Base-by-base conservation (phyloP, 1,140 invertebrate species). In the Brachystomella parvula region DNA sequence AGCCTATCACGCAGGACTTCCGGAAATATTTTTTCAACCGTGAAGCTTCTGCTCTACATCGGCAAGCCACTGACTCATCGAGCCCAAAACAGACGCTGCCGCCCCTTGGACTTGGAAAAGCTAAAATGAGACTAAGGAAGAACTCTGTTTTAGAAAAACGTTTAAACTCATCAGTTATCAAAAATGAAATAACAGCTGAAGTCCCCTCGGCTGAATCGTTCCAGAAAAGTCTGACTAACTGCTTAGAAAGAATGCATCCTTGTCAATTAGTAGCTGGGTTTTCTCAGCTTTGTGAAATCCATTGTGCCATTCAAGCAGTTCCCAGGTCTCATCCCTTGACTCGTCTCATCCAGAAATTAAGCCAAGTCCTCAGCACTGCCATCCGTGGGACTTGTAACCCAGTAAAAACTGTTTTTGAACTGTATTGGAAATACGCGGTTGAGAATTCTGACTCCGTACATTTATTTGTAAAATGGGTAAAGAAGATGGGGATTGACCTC, bases 381-480 rank as follows among this genome's bases (percentile, higher is more conserved):
- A 53, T 53, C 9, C 49, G 24, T 12, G 49, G 49, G 6, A 15
- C 24, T 15, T 53, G 49, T 24, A 26, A 53, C 21, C 49, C 49
- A 9, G 49, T 53, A 6, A 53, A 53, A 24, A 53, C 49, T 15
- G 24, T 24, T 15, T 53, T 53, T 19, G 49, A 53, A 19, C 49
- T 53, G 21, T 12, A 24, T 24, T 53, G 49, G 49, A 53, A 53
- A 26, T 53, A 53, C 24, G 12, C 24, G 12, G 49, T 53, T 19
- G 21, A 9, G 3, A 53, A 53, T 24, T 53, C 49, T 24, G 24
- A 26, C 12, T 26, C 49, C 12, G 49, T 53, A 6, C 15, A 15
- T 53, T 53, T 24, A 9, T 53, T 53, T 53, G 49, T 53, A 53
- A 53, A 53, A 6, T 53, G 49, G 49, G 12, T 17, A 24, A 53